These are phyloP conservation scores for Xylophagus ater DNA, from an alignment of 2,888 invertebrate species.

Conservation along the genomic window DNA sequence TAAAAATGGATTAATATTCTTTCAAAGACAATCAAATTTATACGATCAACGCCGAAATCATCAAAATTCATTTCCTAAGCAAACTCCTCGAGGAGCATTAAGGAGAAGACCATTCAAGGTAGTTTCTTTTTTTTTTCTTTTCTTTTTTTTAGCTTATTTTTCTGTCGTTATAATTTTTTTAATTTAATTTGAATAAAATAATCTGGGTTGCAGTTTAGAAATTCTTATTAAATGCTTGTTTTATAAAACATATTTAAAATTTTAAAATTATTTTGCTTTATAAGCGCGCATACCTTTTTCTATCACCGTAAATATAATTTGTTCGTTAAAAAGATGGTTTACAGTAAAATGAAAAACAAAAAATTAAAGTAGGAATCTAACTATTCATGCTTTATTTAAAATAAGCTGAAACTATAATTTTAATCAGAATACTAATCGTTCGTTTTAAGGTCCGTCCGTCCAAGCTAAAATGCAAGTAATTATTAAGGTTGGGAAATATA, in stretches of 20 bases:
- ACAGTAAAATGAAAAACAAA: too few species aligned
- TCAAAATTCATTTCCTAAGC: slow-evolving; percentile 14
- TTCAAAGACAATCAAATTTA: slow-evolving; percentile 13
- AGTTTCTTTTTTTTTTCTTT: slow-evolving; percentile 7
- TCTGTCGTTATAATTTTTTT: slow-evolving; percentile 2
- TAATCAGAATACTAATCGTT: too few species aligned
- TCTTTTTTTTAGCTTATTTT: slow-evolving; percentile 2
- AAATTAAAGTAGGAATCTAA: too few species aligned
- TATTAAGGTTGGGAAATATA: too few species aligned
- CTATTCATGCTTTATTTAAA: too few species aligned
- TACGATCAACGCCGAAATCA: slow-evolving; percentile 23
- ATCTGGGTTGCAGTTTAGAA: slow-evolving; percentile 16
- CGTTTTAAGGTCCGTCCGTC: too few species aligned
- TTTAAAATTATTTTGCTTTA: too few species aligned
- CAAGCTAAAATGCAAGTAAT: too few species aligned
- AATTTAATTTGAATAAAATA: slow-evolving; percentile 7
- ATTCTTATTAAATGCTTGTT: slow-evolving; percentile 4
- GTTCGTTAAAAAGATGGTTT: too few species aligned
- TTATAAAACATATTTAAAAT: too few species aligned
- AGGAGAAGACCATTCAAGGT: slow-evolving; percentile 12
- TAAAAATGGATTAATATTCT: slow-evolving; percentile 13
- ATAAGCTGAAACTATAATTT: too few species aligned
- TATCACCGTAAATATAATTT: too few species aligned
- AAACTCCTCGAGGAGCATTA: slow-evolving; percentile 19
- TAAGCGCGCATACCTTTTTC: slow-evolving; percentile 3